Evolutionary conservation across 2,113 vertebrate species (phyloP).

Genomic region (Ageneiosus marmoratus): DNA sequence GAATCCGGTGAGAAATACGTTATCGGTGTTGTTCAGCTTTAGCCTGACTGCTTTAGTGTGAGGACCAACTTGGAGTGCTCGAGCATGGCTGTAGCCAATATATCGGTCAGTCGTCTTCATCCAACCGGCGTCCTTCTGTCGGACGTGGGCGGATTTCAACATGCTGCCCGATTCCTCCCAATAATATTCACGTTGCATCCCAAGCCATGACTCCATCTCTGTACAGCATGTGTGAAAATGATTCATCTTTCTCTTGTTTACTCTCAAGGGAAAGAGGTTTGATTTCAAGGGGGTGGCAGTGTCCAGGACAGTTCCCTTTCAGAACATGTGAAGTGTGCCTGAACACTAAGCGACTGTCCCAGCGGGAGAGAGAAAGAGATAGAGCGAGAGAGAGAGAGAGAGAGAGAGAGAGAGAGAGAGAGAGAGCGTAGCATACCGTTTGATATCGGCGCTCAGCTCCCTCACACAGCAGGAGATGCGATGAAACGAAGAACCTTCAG

Average conservation of each 20-base stretch:
- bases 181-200: conserved; percentile 15
- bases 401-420: neutral
- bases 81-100: conserved; percentile 27
- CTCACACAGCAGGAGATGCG: conserved; percentile 41
- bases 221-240: neutral
- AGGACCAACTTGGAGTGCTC: conserved; percentile 30
- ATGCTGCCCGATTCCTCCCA: conserved; percentile 38
- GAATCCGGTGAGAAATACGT: conserved; percentile 8
- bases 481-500: conserved; percentile 33
- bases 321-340: conserved; percentile 40
- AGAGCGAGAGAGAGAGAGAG: neutral
- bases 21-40: neutral
- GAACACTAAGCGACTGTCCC: conserved; percentile 40
- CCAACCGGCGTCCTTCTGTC: conserved; percentile 48
- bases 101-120: conserved; percentile 36
- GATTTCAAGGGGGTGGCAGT: conserved; percentile 4
- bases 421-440: conserved; percentile 12
- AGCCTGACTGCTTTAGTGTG: neutral
- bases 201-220: conserved; percentile 23
- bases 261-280: conserved; percentile 29
- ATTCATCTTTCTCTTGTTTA: conserved; percentile 22
- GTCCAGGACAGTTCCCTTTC: conserved; percentile 20
- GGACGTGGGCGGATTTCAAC: conserved; percentile 45
- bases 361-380: conserved; percentile 20
- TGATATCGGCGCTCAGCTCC: conserved; percentile 48